These are phyloP conservation scores for Drosophila borborema DNA, from an alignment of 2,888 invertebrate species.

Conservation along the genomic window DNA sequence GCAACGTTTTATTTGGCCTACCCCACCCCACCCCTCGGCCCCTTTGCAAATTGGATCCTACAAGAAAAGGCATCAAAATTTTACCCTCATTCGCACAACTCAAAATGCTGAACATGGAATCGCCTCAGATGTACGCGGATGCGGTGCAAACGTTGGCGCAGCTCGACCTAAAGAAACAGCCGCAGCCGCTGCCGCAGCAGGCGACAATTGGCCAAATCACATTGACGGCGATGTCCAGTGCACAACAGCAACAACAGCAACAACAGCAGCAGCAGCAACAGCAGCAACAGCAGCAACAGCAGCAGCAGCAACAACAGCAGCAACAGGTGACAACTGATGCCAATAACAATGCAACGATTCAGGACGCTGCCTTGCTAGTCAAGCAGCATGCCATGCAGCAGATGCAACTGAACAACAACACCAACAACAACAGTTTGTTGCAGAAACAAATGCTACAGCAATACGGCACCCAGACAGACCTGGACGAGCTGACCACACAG, in stretches of 20 bases:
- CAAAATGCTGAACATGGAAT: slow-evolving; percentile 85
- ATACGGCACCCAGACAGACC: slow-evolving; percentile 92
- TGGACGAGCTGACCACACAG: slow-evolving; percentile 95
- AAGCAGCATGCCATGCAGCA: slow-evolving; percentile 85
- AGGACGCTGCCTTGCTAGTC: slow-evolving; percentile 82
- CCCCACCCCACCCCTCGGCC: background rate
- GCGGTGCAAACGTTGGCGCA: slow-evolving; percentile 85
- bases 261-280: slow-evolving; percentile 63
- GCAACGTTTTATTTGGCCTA: background rate
- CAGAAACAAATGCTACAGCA: slow-evolving; percentile 88
- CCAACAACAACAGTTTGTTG: slow-evolving; percentile 85
- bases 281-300: slow-evolving; percentile 60
- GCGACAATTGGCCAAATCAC: slow-evolving; percentile 84
- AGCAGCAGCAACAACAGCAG: slow-evolving; percentile 57
- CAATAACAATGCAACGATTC: slow-evolving; percentile 66
- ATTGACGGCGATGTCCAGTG: slow-evolving; percentile 83
- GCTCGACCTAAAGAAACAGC: slow-evolving; percentile 85
- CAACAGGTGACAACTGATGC: slow-evolving; percentile 71
- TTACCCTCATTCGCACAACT: slow-evolving; percentile 82
- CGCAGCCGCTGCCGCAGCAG: slow-evolving; percentile 83
- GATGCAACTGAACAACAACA: slow-evolving; percentile 82
- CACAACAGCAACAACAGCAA: slow-evolving; percentile 74
- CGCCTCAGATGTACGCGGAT: slow-evolving; percentile 86
- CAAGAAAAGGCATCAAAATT: slow-evolving; percentile 79
- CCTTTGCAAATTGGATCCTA: slow-evolving; percentile 27